phyloP scores from a whole-genome alignment of 1,140 invertebrate genomes.

The Papilio polyxenes region DNA sequence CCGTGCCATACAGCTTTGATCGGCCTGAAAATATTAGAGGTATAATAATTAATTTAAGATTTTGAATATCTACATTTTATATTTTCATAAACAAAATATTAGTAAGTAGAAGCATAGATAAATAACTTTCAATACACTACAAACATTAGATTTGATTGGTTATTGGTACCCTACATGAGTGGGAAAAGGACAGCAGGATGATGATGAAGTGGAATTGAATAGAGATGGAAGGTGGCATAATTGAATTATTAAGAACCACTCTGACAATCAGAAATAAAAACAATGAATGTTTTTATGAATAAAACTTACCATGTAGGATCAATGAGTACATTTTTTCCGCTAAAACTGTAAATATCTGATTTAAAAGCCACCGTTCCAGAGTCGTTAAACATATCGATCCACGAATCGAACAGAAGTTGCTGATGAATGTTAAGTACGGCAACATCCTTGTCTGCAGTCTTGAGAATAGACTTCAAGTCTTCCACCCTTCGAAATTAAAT shows the following conservation, averaged over 20 bases:
- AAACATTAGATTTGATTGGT: too few species aligned
- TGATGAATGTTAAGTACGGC: constrained; percentile 95
- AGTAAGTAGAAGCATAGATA: too few species aligned
- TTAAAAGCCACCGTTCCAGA: constrained; percentile 89
- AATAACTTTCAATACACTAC: too few species aligned
- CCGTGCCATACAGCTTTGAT: constrained; percentile 67
- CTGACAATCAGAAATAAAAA: too few species aligned
- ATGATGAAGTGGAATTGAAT: too few species aligned
- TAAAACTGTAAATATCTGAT: constrained; percentile 95
- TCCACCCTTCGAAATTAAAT: constrained; percentile 83
- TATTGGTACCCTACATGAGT: too few species aligned
- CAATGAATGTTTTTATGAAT: constrained; percentile 25
- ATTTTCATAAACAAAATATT: too few species aligned
- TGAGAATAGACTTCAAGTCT: constrained; percentile 94
- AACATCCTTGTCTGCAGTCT: constrained; percentile 87
- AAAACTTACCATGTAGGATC: constrained; percentile 81
- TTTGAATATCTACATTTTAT: too few species aligned
- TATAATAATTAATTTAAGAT: neutral
- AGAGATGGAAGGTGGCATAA: too few species aligned
- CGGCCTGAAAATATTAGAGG: constrained; percentile 55
- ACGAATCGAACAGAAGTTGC: constrained; percentile 95
- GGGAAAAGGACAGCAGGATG: too few species aligned
- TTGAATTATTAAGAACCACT: too few species aligned
- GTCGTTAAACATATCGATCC: constrained; percentile 92
- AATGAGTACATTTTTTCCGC: constrained; percentile 92